Conservation (phyloP, 2,888 invertebrate genomes). For the Griposia aprilina region DNA sequence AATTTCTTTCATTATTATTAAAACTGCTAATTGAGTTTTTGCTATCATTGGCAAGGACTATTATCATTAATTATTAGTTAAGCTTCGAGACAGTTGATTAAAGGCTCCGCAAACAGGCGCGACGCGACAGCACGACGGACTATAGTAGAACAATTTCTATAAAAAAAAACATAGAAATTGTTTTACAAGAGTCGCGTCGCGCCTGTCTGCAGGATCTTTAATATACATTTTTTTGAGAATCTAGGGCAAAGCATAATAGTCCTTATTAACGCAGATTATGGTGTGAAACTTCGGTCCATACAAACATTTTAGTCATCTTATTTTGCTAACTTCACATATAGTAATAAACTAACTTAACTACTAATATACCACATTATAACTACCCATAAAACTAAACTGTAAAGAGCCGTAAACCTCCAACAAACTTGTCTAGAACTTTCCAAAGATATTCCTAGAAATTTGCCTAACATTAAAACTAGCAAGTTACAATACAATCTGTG, state of each 20-base stretch:
- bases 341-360: slow-evolving; percentile 8
- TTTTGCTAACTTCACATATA: slow-evolving; percentile 1
- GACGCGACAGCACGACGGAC: no score
- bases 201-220: no score
- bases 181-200: no score
- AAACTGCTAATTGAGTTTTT: slow-evolving; percentile 9
- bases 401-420: neutral
- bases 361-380: neutral
- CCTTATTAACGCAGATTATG: no score
- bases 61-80: neutral
- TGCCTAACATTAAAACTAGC: slow-evolving; percentile 35
- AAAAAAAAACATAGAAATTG: no score
- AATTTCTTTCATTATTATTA: neutral
- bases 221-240: no score
- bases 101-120: no score
- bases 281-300: no score
- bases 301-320: no score
- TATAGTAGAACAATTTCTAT: no score
- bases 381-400: slow-evolving; percentile 8
- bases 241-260: no score
- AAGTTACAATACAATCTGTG: slow-evolving; percentile 61
- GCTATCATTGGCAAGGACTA: neutral
- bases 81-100: neutral
- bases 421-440: slow-evolving; percentile 24
- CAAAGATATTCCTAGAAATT: slow-evolving; percentile 26